These are phyloP conservation scores for Caenorhabditis becei DNA, from an alignment of 2,888 invertebrate species.

Conservation along the genomic window DNA sequence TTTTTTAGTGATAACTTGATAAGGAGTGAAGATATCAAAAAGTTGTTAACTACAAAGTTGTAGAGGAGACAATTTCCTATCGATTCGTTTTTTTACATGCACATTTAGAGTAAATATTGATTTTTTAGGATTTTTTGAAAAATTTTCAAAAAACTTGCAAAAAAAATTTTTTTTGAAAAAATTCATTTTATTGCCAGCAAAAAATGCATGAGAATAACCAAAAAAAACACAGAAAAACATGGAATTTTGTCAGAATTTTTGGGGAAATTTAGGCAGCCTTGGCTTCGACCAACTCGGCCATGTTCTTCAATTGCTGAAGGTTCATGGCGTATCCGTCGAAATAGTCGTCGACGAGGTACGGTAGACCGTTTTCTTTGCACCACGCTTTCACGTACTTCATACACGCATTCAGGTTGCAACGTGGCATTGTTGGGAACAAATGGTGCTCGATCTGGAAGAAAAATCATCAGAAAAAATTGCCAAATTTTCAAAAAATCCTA, in stretches of 20 bases:
- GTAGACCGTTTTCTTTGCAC: slow-evolving; percentile 74
- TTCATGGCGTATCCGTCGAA: slow-evolving; percentile 75
- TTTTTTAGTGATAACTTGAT: too few relatives aligned
- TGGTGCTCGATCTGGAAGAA: slow-evolving; percentile 78
- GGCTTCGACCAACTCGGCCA: slow-evolving; percentile 72
- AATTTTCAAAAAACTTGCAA: too few relatives aligned
- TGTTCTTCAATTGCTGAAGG: slow-evolving; percentile 75
- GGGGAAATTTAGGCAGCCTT: slow-evolving; percentile 44
- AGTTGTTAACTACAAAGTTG: too few relatives aligned
- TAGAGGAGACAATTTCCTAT: too few relatives aligned
- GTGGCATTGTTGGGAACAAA: slow-evolving; percentile 81
- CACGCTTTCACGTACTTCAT: slow-evolving; percentile 74
- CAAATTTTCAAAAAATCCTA: too few relatives aligned
- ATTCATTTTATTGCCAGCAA: too few relatives aligned
- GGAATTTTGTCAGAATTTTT: not conserved
- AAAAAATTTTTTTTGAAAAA: too few relatives aligned
- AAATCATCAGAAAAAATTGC: too few relatives aligned
- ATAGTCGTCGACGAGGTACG: slow-evolving; percentile 79
- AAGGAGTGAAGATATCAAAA: too few relatives aligned
- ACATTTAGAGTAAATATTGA: too few relatives aligned
- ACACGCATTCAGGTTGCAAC: slow-evolving; percentile 75
- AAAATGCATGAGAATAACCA: not conserved
- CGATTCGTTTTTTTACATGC: too few relatives aligned
- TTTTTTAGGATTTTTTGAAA: too few relatives aligned
- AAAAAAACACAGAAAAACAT: not conserved